Conservation (phyloP, 1,140 invertebrate genomes). For the Drusus annulatus region DNA sequence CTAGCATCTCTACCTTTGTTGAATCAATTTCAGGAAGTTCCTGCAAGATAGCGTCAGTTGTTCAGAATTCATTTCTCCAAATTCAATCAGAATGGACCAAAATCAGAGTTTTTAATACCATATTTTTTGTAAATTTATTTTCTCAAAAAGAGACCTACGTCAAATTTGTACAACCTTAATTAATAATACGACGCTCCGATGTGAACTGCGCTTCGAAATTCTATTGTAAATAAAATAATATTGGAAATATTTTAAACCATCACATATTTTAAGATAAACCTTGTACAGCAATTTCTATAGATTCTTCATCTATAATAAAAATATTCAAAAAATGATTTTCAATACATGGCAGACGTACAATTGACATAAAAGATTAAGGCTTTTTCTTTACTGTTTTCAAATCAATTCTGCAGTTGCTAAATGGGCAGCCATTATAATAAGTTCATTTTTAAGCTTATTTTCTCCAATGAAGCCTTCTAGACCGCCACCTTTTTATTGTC, state of each 20-base stretch:
- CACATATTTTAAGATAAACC: conserved; percentile 18
- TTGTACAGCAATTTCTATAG: conserved; percentile 26
- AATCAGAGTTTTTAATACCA: not conserved
- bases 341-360: conserved; percentile 20
- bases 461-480: too few species aligned
- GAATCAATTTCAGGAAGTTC: too few species aligned
- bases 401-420: too few species aligned
- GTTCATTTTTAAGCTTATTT: too few species aligned
- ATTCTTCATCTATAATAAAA: conserved; percentile 20
- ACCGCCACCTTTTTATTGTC: not conserved
- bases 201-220: not conserved
- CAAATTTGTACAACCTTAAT: not conserved
- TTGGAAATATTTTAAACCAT: conserved; percentile 16
- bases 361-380: not conserved
- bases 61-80: not conserved
- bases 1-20: too few species aligned
- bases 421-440: too few species aligned
- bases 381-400: too few species aligned
- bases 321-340: not conserved
- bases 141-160: not conserved
- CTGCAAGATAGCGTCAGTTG: too few species aligned
- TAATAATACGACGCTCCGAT: not conserved
- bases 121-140: conserved; percentile 11
- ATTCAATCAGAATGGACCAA: conserved; percentile 28
- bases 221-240: conserved; percentile 15